Evolutionary conservation across 2,888 invertebrate species (phyloP), one percentile per base, ranked within the genome.

Genomic region (Fabriciana adippe): DNA sequence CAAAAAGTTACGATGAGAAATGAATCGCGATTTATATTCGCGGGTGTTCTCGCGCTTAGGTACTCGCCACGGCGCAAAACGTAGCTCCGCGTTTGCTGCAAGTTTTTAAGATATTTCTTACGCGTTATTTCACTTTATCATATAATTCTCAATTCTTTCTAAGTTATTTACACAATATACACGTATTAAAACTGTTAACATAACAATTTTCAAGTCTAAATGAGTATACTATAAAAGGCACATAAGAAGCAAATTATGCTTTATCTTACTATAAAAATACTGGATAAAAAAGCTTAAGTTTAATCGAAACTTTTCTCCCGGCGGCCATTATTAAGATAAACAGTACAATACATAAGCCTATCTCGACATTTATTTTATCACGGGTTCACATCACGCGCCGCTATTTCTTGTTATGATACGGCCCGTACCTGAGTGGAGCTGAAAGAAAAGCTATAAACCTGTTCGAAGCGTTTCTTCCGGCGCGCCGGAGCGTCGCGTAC

Each of bases 1-100:
- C 93, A 93, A 93, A 93, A 93, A 93, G 91, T 93, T 93, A 89
- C 93, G 92, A 93, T 93, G 93, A 93, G 93, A 93, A 93, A 93
- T 93, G 93, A 92, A 88, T 92, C 90, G 92, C 92, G 90, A 93
- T 93, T 93, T 93, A 87, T 93, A 91, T 89, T 88, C 90, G 85
- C 81, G 80, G 81, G 79, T 77, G 85, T 81, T 83, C 81, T 70
- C 72, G 74, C 69, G 68, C 74, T 67, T n/a, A 51, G 51, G 13
- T 15, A 15, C 73, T 55, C 62, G 64, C 55, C 48, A 21, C 66
- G 55, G 62, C 64, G 73, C 74, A 68, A 66, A 68, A 62, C 67
- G 54, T 61, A 51, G 14, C 53, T 54, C 63, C 16, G n/a, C 45
- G 26, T 16, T 51, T 54, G 31, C 55, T 55, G 14, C 57, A 15